Base-by-base conservation (phyloP, 1,140 invertebrate genomes). In the Platyscapa corneri region DNA sequence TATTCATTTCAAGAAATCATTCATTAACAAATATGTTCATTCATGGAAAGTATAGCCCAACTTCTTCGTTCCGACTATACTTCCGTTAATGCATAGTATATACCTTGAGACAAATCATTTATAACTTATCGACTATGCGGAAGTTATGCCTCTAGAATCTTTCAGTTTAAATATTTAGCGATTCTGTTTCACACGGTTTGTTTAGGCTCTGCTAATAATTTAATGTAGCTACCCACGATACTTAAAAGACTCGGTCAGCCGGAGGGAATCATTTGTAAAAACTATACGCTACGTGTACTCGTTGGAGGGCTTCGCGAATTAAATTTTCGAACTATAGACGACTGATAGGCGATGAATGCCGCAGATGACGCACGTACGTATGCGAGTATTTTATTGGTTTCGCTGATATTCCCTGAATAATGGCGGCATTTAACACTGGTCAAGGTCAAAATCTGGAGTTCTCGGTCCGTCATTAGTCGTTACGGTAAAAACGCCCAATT, bases 401-500 rank as follows among this genome's bases (percentile, higher is more conserved):
- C 3, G 37, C 27, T 23, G 14, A 10, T 37, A 20, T 74, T 32
- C 6, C 70, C 34, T 16, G n/a, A 76, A 49, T 46, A 46, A 75
- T 46, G 23, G 27, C 46, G 75, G 42, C 75, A 49, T 53, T 76
- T 76, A 53, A 49, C 42, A 34, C 12, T 14, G 32, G 2, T 74
- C 70, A 74, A 74, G 42, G 74, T 46, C 42, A 77, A 7, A 39
- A 0, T 14, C 53, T 60, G 39, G 42, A 78, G 64, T 56, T 18
- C 18, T 49, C 30, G 20, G 23, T 5, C 32, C 8, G 34, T 37
- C 32, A 60, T 60, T 39, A 78, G 30, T 64, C 34, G 32, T 60
- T 56, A 80, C 64, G 42, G n/a, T 53, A 81, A 72, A 70, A 72
- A 72, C 14, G 37, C 10, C 60, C 34, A 80, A 72, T 72, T 82